phyloP scores from a whole-genome alignment of 2,113 vertebrate species.

The Acrocephalus kingi region DNA sequence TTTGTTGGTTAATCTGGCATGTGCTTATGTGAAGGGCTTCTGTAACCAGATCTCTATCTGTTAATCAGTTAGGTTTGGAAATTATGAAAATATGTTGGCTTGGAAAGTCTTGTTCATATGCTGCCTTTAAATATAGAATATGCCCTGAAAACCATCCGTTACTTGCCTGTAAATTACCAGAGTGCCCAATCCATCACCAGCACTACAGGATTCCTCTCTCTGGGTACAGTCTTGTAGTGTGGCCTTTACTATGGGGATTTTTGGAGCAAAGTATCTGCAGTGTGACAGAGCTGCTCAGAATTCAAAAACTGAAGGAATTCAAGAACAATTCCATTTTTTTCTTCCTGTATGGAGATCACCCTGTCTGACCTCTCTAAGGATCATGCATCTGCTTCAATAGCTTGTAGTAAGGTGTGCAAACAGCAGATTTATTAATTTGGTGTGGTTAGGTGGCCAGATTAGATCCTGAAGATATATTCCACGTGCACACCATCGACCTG shows the following conservation, averaged over 20 bases:
- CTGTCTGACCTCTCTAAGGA: neutral
- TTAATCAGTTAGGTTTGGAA: neutral
- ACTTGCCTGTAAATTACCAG: conserved; percentile 11
- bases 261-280: neutral
- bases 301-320: neutral
- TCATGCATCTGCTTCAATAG: neutral
- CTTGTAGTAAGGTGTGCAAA: neutral
- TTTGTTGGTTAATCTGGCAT: neutral
- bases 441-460: neutral
- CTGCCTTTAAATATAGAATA: neutral
- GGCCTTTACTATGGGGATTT: conserved; percentile 17
- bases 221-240: neutral
- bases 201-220: neutral
- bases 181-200: conserved; percentile 3
- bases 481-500: fast-evolving
- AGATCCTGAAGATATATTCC: neutral
- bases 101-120: neutral
- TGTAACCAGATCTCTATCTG: neutral
- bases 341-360: neutral
- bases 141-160: neutral
- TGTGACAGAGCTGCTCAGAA: neutral
- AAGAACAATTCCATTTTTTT: neutral
- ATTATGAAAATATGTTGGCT: neutral
- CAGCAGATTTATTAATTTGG: neutral
- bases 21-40: neutral